A percentile compares a stretch with the other conserved stretches of the same genome.
phyloP scores from a whole-genome alignment of 2,888 invertebrate genomes.

The Stenodema calcarata region DNA sequence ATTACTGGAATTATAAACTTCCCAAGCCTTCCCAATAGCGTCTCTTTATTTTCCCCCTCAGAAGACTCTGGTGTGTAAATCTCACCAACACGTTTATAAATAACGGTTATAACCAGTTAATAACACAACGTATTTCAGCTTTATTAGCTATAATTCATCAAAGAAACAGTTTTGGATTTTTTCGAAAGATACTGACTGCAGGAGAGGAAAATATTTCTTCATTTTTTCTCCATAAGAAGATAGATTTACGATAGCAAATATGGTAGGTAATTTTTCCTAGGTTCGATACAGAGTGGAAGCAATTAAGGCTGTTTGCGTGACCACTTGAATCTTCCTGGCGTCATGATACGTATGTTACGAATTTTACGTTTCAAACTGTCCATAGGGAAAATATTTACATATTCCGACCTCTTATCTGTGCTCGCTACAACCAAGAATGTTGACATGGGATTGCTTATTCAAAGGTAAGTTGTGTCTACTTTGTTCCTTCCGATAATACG shows the following conservation, averaged over 20 bases:
- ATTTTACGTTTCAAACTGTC: no score
- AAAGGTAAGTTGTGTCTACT: no score
- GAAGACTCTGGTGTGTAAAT: neutral
- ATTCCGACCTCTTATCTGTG: no score
- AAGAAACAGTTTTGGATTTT: neutral
- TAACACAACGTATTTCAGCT: neutral
- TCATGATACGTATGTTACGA: no score
- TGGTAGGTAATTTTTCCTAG: neutral
- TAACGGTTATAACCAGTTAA: neutral
- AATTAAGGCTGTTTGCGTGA: neutral
- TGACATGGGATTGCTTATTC: no score
- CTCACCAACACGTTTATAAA: neutral
- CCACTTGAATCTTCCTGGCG: neutral
- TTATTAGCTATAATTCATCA: constrained; percentile 12
- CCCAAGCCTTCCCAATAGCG: neutral
- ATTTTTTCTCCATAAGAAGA: neutral
- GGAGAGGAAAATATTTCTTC: neutral
- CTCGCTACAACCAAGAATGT: no score
- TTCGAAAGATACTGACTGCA: neutral
- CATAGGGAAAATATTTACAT: no score
- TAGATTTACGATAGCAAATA: neutral
- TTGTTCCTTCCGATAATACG: no score
- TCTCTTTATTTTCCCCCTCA: neutral
- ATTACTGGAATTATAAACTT: constrained; percentile 17
- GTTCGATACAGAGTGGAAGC: neutral